phyloP scores from a whole-genome alignment of 2,888 invertebrate genomes.

The Spialia ferax region DNA sequence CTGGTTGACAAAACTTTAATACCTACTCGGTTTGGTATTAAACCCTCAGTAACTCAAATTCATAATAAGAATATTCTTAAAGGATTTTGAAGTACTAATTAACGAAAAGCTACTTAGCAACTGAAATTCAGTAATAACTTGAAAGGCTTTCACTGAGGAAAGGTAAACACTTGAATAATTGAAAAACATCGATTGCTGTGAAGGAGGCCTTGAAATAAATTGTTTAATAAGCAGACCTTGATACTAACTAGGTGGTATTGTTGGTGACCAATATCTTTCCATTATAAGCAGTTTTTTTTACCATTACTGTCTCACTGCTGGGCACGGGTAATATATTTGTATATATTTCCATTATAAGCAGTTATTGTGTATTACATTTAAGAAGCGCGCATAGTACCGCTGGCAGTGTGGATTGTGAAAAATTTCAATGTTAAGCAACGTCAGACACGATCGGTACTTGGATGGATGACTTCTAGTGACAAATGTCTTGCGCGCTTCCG shows the following conservation, averaged over 20 bases:
- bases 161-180: slow-evolving; percentile 3
- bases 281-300: background rate
- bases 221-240: background rate
- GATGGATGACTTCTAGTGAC: too few relatives aligned
- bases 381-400: too few relatives aligned
- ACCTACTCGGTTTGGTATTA: background rate
- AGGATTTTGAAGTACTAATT: background rate
- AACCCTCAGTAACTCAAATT: background rate
- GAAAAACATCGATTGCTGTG: background rate
- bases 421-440: too few relatives aligned
- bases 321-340: too few relatives aligned
- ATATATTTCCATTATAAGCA: too few relatives aligned
- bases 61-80: background rate
- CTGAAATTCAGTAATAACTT: background rate
- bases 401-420: too few relatives aligned
- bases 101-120: background rate
- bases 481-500: too few relatives aligned
- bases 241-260: background rate
- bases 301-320: too few relatives aligned
- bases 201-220: background rate
- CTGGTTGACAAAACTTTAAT: too few relatives aligned
- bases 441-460: too few relatives aligned
- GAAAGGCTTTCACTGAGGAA: background rate
- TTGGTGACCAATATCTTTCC: background rate
- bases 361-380: too few relatives aligned